Base-by-base conservation (phyloP, 2,113 vertebrate species). In the Trichomycterus rosablanca region DNA sequence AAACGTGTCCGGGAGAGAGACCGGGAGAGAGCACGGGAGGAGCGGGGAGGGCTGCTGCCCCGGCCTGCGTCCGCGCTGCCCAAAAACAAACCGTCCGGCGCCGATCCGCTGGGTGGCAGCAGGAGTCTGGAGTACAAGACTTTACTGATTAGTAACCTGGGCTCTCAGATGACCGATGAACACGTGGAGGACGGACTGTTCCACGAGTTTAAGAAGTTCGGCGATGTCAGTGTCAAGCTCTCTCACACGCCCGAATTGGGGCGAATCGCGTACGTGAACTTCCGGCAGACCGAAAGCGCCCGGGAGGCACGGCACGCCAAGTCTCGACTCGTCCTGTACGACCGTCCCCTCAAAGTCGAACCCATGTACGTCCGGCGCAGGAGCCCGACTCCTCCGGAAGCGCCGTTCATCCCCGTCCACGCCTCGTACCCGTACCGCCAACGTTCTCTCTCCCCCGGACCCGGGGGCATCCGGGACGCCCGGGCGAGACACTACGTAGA, bases 181-280 rank as follows among this genome's bases (percentile, higher is more conserved):
- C 90, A 94, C 72, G 89, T 97, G 54, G 95, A 97, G 83, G 95
- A 97, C 74, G 89, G 92, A 14, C 88, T 98, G 24, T 97, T 98
- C 69, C 95, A 95, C 59, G 94, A 97, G 80, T 98, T 97, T 75
- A 94, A 97, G 79, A 93, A 94, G 78, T 98, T 95, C 67, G 92
- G 95, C 1, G 94, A 98, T 72, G 94, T 98, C 39, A 97, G 93
- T 53, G 89, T 97, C 55, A 97, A 95, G 28, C 86, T 97, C 46
- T 95, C 93, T 1, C 94, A 97, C 83, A 96, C 94, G 1, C 93
- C 93, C 0, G 95, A 97, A 72, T 87, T 97, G 37, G 94, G 94
- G 63, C 89, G 95, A 1, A 88, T 97, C 48, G 95, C 95, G 14
- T 97, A 98, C 24, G 94, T 97, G 18, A 97, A 97, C 72, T 98